Base-by-base conservation (phyloP, 2,888 invertebrate genomes). In the Geotrupes spiniger region DNA sequence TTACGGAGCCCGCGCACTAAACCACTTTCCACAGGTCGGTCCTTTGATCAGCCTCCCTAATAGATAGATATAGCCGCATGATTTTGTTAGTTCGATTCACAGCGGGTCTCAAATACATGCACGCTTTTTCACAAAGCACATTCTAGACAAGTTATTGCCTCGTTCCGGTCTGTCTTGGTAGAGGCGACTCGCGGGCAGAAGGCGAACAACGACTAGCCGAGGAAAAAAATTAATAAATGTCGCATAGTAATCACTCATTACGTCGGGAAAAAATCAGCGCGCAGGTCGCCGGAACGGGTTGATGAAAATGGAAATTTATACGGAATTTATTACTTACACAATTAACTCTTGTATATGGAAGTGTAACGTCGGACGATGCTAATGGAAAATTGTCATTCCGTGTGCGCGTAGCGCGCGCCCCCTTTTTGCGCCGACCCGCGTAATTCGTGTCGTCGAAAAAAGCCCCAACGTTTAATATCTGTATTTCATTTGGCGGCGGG, bases 41-140 rank as follows among this genome's bases (percentile, higher is more conserved):
- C 56, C 66, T 66, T 65, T 65, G 66, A 65, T 65, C 56, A 53
- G 37, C 58, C 56, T 56, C 54, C 61, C 60, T 64, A 62, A 60
- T 65, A 65, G 64, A 64, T 59, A 63, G 64, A 64, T 59, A 63
- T 63, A 61, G 62, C 62, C 59, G 63, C 63, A 62, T 64, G 64
- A 63, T 65, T 68, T 65, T 63, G 65, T 64, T 62, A 61, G 65
- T 63, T 64, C 58, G 61, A 29, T 64, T 63, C 64, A 61, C 64
- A 66, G 63, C 62, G 60, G 61, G 62, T 58, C 56, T 49, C 46
- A 52, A 54, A 53, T 61, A 57, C 61, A 59, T 54, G 59, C 57
- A 53, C 52, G 54, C 58, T 63, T 62, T 62, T 60, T 59, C 61
- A 56, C 57, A 59, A 60, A 59, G 61, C 56, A 46, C 58, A 54